Evolutionary conservation across 2,888 invertebrate species (phyloP), one percentile per base, ranked within the genome.

Genomic region (Baronia brevicornis): DNA sequence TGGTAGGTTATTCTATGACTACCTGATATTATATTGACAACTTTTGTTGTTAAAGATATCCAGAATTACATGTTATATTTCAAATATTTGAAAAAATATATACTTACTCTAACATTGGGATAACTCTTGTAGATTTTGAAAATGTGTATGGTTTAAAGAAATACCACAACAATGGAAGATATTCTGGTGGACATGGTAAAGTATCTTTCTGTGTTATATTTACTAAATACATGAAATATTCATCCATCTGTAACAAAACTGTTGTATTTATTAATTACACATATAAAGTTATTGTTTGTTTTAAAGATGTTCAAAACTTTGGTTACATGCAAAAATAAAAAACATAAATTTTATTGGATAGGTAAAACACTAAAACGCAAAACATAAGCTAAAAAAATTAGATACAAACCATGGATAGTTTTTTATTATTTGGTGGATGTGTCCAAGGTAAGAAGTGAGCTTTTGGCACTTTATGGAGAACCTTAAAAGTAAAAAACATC

Each of bases 81-180:
- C 3, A 9, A 2, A 21, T 5, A 7, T 11, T 4, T 11, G 11
- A 35, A 31, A 54, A 18, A 13, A 35, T 18, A 26, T 12, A 38
- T 38, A 86, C 90, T 87, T 72, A 92, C 92, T 94, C 94, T 39
- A 93, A 56, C 60, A 88, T 86, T 5, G 91, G 90, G 59, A 94
- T 91, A 5, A 94, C 72, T 50, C 84, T 84, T 27, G 80, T 87
- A 4, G 71, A 75, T 31, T 89, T 86, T 15, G 86, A 86, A 25
- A 86, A 71, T 60, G 88, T 86, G 48, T 89, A 87, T 32, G 90
- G 88, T 45, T 85, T 87, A 5, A 92, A 74, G 58, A 93, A 94
- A 64, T 88, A 90, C 87, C 88, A 91, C 17, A 92, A 79, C 0
- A 88, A 71, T 19, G 88, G 79, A 19, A 91, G 57, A 51, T 91